These are phyloP conservation scores for Diplogasteroides magnus DNA, from an alignment of 1,140 invertebrate species.

Conservation along the genomic window DNA sequence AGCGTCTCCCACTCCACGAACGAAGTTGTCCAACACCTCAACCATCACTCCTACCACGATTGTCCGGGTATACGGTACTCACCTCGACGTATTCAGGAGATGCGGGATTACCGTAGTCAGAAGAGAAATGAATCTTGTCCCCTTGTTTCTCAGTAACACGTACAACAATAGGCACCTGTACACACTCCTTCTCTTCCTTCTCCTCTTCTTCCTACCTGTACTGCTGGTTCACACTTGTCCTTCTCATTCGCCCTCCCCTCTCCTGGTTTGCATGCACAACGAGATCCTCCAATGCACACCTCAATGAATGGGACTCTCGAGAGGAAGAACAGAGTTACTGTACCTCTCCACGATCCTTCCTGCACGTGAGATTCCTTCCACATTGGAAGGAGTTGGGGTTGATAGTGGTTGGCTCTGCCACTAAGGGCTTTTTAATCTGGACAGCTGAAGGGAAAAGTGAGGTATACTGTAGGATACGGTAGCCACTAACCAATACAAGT, in stretches of 20 bases:
- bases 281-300: conserved; percentile 33
- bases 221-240: conserved; percentile 27
- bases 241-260: conserved; percentile 15
- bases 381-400: conserved; percentile 31
- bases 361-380: conserved; percentile 25
- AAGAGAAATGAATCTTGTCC: conserved; percentile 16
- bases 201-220: conserved; percentile 4
- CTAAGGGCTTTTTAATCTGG: conserved; percentile 10
- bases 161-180: conserved; percentile 12
- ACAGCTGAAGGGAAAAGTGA: not conserved
- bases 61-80: conserved; percentile 14
- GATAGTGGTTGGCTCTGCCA: conserved; percentile 25
- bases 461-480: not conserved
- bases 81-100: conserved; percentile 15
- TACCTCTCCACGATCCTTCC: conserved; percentile 22
- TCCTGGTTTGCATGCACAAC: conserved; percentile 28
- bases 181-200: not conserved
- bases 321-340: not conserved
- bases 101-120: conserved; percentile 19
- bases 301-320: not conserved
- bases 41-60: conserved; percentile 17
- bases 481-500: conserved; percentile 26
- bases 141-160: conserved; percentile 15
- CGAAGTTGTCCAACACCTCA: conserved; percentile 31
- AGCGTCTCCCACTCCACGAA: conserved; percentile 29